Evolutionary conservation across 2,888 invertebrate species (phyloP).

Genomic region (Philopedon plagiatum): DNA sequence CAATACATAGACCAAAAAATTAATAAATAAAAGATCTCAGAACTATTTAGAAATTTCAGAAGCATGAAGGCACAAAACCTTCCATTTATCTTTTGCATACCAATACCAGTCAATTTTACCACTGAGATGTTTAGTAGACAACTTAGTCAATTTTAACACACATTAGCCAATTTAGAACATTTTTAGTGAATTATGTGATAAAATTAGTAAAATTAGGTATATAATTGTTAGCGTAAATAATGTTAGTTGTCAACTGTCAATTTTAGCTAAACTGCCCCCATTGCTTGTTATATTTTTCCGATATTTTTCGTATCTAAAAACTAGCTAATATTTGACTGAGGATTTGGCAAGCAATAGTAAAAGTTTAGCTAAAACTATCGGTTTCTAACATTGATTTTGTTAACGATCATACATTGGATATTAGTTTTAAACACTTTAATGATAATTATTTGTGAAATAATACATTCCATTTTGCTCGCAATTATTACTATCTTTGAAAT

Average conservation of each 20-base stretch:
- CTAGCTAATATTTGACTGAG: too few relatives aligned
- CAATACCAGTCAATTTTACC: background rate
- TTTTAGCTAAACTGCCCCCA: too few relatives aligned
- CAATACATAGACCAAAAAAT: too few relatives aligned
- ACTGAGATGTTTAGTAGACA: background rate
- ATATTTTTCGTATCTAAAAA: too few relatives aligned
- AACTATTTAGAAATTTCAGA: too few relatives aligned
- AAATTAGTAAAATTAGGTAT: too few relatives aligned
- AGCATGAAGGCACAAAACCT: too few relatives aligned
- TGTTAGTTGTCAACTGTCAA: background rate
- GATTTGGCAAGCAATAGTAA: background rate
- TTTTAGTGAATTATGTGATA: slow-evolving; percentile 23
- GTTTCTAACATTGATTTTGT: too few relatives aligned
- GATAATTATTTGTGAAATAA: slow-evolving; percentile 8
- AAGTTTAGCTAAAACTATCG: background rate
- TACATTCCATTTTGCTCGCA: slow-evolving; percentile 11
- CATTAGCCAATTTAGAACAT: slow-evolving; percentile 15
- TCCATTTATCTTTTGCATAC: background rate
- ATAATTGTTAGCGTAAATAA: too few relatives aligned
- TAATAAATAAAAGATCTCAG: too few relatives aligned
- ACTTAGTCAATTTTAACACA: slow-evolving; percentile 17
- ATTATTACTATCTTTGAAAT: background rate
- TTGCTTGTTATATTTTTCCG: too few relatives aligned
- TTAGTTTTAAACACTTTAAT: slow-evolving; percentile 3
- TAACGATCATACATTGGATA: background rate